Conservation (phyloP, 2,888 invertebrate genomes). For the Agrilus biguttatus region DNA sequence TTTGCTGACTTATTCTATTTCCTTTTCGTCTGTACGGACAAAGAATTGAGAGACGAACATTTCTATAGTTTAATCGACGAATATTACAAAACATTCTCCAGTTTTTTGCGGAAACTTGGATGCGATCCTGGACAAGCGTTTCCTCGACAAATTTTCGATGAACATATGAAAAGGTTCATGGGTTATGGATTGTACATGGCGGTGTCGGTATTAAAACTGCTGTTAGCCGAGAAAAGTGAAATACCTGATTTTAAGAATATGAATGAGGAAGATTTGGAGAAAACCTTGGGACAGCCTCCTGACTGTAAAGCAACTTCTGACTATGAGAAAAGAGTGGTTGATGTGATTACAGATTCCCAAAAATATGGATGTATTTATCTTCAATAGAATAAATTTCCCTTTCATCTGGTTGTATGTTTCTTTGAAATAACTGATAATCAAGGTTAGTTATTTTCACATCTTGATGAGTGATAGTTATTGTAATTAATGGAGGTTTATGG, state of each 20-base stretch:
- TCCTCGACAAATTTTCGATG: slow-evolving; percentile 16
- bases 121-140: slow-evolving; percentile 16
- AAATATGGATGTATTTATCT: too few relatives aligned
- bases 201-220: slow-evolving; percentile 14
- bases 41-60: slow-evolving; percentile 12
- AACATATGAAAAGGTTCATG: slow-evolving; percentile 18
- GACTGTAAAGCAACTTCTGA: too few relatives aligned
- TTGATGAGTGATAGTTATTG: too few relatives aligned
- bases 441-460: too few relatives aligned
- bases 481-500: too few relatives aligned
- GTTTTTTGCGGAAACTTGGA: slow-evolving; percentile 13
- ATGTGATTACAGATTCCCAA: too few relatives aligned
- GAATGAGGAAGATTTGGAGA: too few relatives aligned
- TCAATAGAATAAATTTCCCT: too few relatives aligned
- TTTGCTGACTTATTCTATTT: slow-evolving; percentile 21
- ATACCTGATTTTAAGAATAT: slow-evolving; percentile 11
- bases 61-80: slow-evolving; percentile 14
- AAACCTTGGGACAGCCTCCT: too few relatives aligned
- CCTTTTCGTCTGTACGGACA: slow-evolving; percentile 17
- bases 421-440: too few relatives aligned
- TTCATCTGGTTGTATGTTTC: too few relatives aligned
- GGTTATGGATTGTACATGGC: slow-evolving; percentile 17
- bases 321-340: too few relatives aligned
- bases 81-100: slow-evolving; percentile 16
- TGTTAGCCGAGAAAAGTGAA: slow-evolving; percentile 13